A percentile compares a stretch with the other conserved stretches of the same genome.
These are phyloP conservation scores for Himalopsyche phryganea DNA, from an alignment of 1,140 invertebrate genomes.

Conservation along the genomic window DNA sequence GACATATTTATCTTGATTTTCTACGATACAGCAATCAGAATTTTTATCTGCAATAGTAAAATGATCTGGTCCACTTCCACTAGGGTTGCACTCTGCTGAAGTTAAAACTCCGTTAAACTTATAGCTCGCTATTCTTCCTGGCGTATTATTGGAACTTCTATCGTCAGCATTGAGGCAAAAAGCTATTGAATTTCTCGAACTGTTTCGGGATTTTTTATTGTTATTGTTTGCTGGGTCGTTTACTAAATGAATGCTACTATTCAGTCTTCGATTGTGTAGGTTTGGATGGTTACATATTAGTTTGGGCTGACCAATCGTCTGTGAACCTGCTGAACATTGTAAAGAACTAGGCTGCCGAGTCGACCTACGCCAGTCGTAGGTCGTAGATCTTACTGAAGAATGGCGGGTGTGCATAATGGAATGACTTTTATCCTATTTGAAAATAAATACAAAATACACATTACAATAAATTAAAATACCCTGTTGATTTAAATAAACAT, in stretches of 20 bases:
- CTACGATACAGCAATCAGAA: neutral
- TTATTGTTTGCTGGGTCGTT: neutral
- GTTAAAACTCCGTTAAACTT: neutral
- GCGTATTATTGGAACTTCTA: neutral
- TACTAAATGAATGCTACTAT: neutral
- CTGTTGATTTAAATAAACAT: no score
- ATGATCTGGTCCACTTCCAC: neutral
- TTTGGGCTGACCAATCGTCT: neutral
- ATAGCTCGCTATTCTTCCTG: neutral
- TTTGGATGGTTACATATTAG: neutral
- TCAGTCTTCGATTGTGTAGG: slow-evolving; percentile 1
- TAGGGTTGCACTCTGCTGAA: no score
- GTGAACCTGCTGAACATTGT: neutral
- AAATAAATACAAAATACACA: neutral
- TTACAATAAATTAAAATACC: no score
- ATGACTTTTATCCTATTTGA: slow-evolving; percentile 21
- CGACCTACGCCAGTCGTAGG: slow-evolving; percentile 16
- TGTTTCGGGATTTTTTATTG: slow-evolving; percentile 1
- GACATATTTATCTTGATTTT: slow-evolving; percentile 4
- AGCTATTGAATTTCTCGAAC: slow-evolving; percentile 5
- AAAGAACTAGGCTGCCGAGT: neutral
- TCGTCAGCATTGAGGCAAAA: slow-evolving; percentile 4
- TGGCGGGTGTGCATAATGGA: slow-evolving; percentile 24
- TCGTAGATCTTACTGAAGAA: slow-evolving; percentile 17
- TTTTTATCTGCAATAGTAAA: neutral